phyloP scores from a whole-genome alignment of 2,113 vertebrate genomes.

The Casuarius casuarius region DNA sequence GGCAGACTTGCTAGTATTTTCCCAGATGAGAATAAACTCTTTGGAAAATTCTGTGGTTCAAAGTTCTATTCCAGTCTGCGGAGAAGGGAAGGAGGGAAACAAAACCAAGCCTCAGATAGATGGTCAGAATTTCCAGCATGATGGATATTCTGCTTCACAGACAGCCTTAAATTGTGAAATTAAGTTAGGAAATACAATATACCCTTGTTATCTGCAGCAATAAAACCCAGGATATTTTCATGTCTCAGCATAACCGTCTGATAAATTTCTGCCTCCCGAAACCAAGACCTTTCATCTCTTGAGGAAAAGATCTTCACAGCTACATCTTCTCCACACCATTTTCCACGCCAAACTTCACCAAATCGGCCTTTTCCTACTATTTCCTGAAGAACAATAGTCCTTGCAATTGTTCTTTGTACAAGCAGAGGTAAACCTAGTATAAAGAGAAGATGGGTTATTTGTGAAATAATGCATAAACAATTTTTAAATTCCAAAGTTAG shows the following conservation, averaged over 20 bases:
- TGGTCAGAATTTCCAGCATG: not conserved
- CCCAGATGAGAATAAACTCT: not conserved
- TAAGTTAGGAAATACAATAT: not conserved
- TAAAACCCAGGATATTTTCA: slow-evolving; percentile 97
- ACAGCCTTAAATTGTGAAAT: not conserved
- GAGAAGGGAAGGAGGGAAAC: not conserved
- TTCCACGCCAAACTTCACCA: slow-evolving; percentile 95
- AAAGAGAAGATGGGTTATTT: rapidly evolving
- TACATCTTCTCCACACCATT: slow-evolving; percentile 96
- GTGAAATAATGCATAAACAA: not conserved
- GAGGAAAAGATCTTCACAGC: slow-evolving; percentile 99
- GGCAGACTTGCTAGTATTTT: not conserved
- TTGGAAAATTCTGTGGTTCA: not conserved
- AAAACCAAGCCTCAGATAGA: not conserved
- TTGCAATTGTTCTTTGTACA: slow-evolving; percentile 95
- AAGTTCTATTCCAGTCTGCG: not conserved
- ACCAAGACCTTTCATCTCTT: slow-evolving; percentile 95
- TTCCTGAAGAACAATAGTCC: slow-evolving; percentile 96
- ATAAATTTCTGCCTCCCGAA: slow-evolving; percentile 96
- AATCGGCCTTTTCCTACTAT: slow-evolving; percentile 94
- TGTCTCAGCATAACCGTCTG: slow-evolving; percentile 97
- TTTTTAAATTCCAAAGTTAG: not conserved
- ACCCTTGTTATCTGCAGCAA: slow-evolving; percentile 99
- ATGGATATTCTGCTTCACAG: not conserved
- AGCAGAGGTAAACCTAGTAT: slow-evolving; percentile 89